Base-by-base conservation (phyloP, 1,140 invertebrate species). In the Drosophila bipectinata region DNA sequence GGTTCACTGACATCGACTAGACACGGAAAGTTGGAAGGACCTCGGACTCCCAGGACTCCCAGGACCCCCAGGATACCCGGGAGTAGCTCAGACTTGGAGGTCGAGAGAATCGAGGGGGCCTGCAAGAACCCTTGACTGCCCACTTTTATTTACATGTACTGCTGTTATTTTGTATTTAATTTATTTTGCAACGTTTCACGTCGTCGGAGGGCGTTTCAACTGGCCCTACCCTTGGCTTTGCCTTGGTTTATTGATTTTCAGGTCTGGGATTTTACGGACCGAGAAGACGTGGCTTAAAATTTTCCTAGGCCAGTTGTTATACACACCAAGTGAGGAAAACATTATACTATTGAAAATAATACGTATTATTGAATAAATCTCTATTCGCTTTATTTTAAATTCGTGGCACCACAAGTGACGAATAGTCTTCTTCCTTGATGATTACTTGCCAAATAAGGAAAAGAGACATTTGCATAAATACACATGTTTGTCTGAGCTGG, bases 81-180 rank as follows among this genome's bases (percentile, higher is more conserved):
- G 49, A 30, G 32, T 41, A 12, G 26, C 34, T n/a, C 28, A 34
- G 63, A 28, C 10, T 4, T 18, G 28, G 37, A 14, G 64, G 48
- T n/a, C 28, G 37, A n/a, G 21, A 2, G 66, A 64, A 39, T 55
- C 34, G 28, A 63, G 64, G 54, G 37, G 45, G 32, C 32, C 32
- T 32, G 32, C 9, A 32, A 32, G 32, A 10, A 9, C 37, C 28
- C 9, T 34, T 15, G 52, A 71, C 66, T 66, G 47, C 60, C 66
- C 71, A 75, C 83, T 82, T 88, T 88, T 85, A 85, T 85, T 85
- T 85, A 85, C 82, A 85, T 85, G 83, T 85, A 88, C 75, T 88
- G 83, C 83, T 88, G 83, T 85, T 85, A 85, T 85, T 85, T 85
- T 85, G 75, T 85, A 88, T 88, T 83, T 85, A 85, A 85, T 88